A percentile compares a stretch with the other conserved stretches of the same genome.
Conservation (phyloP, 2,888 invertebrate species). For the Ectropis crepuscularia region DNA sequence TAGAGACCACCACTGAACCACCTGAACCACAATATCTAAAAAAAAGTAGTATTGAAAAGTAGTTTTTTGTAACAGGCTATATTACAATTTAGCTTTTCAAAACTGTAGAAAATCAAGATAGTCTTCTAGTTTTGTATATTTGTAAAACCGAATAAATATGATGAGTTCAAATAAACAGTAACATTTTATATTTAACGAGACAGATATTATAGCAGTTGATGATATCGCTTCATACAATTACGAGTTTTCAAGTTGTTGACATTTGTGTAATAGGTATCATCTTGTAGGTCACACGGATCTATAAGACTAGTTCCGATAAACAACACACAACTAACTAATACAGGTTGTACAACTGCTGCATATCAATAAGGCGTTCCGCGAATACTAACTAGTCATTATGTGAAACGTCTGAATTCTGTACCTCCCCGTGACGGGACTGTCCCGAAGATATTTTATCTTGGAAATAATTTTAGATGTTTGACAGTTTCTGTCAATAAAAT, state of each 20-base stretch:
- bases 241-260: background rate
- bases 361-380: conserved; percentile 11
- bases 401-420: conserved; percentile 13
- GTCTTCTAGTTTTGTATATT: too few species aligned
- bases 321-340: background rate
- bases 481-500: background rate
- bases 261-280: background rate
- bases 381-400: conserved; percentile 16
- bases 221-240: background rate
- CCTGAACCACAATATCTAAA: too few species aligned
- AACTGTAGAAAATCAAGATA: too few species aligned
- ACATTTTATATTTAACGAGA: too few species aligned
- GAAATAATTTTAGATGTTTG: background rate
- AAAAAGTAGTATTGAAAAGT: too few species aligned
- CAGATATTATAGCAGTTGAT: too few species aligned
- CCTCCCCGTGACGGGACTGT: conserved; percentile 19
- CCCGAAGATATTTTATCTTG: conserved; percentile 3
- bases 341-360: conserved; percentile 9
- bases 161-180: too few species aligned
- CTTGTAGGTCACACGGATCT: conserved; percentile 13
- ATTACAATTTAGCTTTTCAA: too few species aligned
- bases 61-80: too few species aligned
- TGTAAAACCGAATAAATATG: too few species aligned
- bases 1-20: too few species aligned
- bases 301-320: conserved; percentile 4